These are phyloP conservation scores for Peromyscus maniculatus DNA, from an alignment of 2,113 vertebrate genomes.

Conservation along the genomic window DNA sequence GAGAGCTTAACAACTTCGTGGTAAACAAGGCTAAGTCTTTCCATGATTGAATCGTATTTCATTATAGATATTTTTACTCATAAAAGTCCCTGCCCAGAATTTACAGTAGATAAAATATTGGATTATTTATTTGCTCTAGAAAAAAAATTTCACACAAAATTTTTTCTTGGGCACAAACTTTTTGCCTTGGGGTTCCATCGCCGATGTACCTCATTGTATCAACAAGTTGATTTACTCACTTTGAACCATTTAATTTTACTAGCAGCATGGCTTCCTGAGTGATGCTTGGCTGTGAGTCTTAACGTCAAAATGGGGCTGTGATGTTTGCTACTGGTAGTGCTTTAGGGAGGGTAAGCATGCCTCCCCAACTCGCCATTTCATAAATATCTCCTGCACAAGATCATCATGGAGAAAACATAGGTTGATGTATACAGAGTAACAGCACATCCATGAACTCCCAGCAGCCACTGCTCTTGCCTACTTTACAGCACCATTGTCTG, in stretches of 20 bases:
- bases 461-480: not conserved
- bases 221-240: not conserved
- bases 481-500: not conserved
- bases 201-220: conserved; percentile 35
- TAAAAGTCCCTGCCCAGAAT: not conserved
- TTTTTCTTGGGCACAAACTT: not conserved
- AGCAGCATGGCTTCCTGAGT: not conserved
- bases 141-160: not conserved
- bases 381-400: conserved; percentile 18
- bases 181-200: not conserved
- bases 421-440: not conserved
- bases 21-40: not conserved
- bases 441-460: not conserved
- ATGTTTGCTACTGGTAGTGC: not conserved
- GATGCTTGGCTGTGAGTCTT: not conserved
- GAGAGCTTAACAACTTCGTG: conserved; percentile 16
- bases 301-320: conserved; percentile 34
- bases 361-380: not conserved
- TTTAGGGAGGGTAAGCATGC: not conserved
- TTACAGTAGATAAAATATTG: not conserved
- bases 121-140: conserved; percentile 7
- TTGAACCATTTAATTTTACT: conserved; percentile 5
- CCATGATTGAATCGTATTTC: conserved; percentile 19
- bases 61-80: conserved; percentile 50
- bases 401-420: conserved; percentile 23